These are phyloP conservation scores for Andinoacara biseriatus DNA, from an alignment of 2,113 vertebrate species.

Conservation along the genomic window DNA sequence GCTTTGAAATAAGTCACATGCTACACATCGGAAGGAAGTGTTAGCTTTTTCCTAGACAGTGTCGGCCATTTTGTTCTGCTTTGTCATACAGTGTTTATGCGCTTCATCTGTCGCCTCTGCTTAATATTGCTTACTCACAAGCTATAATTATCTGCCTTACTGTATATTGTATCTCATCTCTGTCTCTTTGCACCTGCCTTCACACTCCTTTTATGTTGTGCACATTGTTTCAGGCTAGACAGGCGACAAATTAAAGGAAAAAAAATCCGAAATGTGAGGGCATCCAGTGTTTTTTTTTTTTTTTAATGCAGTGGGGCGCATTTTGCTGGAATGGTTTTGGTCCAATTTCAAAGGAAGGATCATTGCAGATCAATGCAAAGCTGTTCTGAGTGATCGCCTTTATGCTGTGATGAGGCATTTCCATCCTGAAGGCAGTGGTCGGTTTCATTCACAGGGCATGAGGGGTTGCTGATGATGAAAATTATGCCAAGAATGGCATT, in stretches of 20 bases:
- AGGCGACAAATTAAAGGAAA: background rate
- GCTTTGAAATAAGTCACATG: constrained; percentile 47
- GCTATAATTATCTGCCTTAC: constrained; percentile 60
- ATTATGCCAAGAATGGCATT: background rate
- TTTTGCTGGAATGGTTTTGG: background rate
- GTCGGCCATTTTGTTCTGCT: constrained; percentile 60
- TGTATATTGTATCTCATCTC: background rate
- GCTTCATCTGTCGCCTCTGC: constrained; percentile 52
- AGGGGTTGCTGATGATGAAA: background rate
- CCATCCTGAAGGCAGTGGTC: background rate
- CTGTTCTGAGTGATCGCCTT: background rate
- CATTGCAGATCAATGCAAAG: background rate
- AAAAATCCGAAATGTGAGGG: background rate
- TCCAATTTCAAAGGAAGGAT: background rate
- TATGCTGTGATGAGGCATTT: background rate
- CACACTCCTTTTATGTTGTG: background rate
- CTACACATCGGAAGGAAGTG: constrained; percentile 13
- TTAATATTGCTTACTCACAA: constrained; percentile 52
- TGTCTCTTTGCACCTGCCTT: constrained; percentile 23
- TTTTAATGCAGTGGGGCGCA: background rate
- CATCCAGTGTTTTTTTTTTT: background rate
- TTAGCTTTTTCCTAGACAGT: constrained; percentile 15
- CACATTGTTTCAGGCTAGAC: background rate
- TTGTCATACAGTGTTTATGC: constrained; percentile 49
- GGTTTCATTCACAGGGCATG: background rate